Conservation (phyloP, 2,797 vertebrate species). For the Mormyrus hasselquistii region DNA sequence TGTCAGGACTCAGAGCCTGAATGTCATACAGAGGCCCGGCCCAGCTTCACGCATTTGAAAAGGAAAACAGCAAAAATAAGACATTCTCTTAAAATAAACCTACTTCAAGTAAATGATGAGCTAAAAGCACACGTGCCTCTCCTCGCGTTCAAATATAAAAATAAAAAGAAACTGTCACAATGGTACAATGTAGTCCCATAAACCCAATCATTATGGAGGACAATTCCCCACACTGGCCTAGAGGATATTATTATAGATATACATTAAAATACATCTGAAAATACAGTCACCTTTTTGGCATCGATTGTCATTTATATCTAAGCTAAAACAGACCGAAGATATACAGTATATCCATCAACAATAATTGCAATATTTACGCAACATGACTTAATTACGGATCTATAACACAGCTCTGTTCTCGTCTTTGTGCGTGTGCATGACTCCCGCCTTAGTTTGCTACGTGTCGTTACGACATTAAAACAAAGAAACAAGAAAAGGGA, state of each 20-base stretch:
- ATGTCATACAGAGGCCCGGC: conserved; percentile 35
- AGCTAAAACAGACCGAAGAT: conserved; percentile 36
- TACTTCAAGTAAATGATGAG: not conserved
- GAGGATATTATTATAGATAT: conserved; percentile 48
- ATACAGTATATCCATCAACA: conserved; percentile 43
- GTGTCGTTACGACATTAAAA: not conserved
- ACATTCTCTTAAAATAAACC: not conserved
- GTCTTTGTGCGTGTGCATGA: not conserved
- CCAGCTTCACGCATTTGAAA: not conserved
- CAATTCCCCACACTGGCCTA: conserved; percentile 60
- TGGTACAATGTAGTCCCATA: conserved; percentile 18
- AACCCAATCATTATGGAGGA: conserved; percentile 41
- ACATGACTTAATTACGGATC: conserved; percentile 50
- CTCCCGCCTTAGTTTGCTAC: not conserved
- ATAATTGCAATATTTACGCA: conserved; percentile 44
- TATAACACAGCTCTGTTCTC: conserved; percentile 17
- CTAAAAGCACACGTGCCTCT: not conserved
- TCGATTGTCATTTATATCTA: conserved; percentile 58
- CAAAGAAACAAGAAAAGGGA: not conserved
- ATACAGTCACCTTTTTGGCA: conserved; percentile 57
- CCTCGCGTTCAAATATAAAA: conserved; percentile 12
- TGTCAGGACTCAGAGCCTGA: conserved; percentile 22
- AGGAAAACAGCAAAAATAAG: not conserved
- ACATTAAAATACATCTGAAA: conserved; percentile 67
- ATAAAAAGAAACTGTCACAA: conserved; percentile 26